Evolutionary conservation across 37 sponge, comb jelly and placozoan species (phyloP).

Genomic region (Halichondria panicea): DNA sequence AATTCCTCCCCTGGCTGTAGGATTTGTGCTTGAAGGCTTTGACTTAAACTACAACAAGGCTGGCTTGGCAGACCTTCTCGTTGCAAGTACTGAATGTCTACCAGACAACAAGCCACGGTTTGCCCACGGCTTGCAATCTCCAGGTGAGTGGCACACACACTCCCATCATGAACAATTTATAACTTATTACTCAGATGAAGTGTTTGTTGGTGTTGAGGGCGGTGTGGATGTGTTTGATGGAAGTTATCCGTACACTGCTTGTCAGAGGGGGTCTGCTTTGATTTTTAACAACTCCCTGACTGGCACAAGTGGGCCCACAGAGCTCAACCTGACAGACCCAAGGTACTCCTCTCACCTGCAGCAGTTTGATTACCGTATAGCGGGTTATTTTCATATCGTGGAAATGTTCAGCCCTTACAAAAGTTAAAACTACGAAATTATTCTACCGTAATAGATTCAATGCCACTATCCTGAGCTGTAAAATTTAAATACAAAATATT

Average conservation of each 20-base stretch:
- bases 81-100: slow-evolving; percentile 21
- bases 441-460: too few species aligned
- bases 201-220: slow-evolving; percentile 65
- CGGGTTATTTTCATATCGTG: too few species aligned
- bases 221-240: slow-evolving; percentile 84
- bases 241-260: slow-evolving; percentile 32
- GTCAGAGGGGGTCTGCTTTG: slow-evolving; percentile 59
- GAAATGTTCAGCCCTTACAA: too few species aligned
- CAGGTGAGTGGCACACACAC: slow-evolving; percentile 54
- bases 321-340: too few species aligned
- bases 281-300: neutral
- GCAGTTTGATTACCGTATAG: too few species aligned
- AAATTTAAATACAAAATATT: too few species aligned
- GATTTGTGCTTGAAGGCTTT: slow-evolving; percentile 78
- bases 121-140: slow-evolving; percentile 46
- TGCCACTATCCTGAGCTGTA: too few species aligned
- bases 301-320: too few species aligned
- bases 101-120: slow-evolving; percentile 66
- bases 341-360: too few species aligned
- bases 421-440: too few species aligned
- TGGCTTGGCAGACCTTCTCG: neutral
- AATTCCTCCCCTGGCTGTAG: neutral
- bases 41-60: slow-evolving; percentile 24
- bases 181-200: slow-evolving; percentile 55
- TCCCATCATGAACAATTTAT: too few species aligned